These are phyloP conservation scores for Collichthys lucidus DNA, from an alignment of 2,113 vertebrate genomes.

Conservation along the genomic window DNA sequence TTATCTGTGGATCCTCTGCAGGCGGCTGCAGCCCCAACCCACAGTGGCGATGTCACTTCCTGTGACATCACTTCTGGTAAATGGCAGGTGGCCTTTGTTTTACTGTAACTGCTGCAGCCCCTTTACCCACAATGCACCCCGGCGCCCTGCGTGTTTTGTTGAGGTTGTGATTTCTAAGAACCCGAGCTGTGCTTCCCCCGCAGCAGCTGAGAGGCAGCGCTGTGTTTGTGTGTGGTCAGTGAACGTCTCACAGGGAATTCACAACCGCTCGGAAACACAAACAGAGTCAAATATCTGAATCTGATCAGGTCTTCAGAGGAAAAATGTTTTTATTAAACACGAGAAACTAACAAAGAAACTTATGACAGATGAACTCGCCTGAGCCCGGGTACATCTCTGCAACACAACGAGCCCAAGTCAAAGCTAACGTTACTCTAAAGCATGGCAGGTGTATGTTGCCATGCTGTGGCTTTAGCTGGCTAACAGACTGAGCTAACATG, in stretches of 20 bases:
- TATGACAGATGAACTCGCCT: too few species aligned
- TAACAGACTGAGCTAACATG: too few species aligned
- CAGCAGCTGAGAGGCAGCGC: conserved; percentile 2
- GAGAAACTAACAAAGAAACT: too few species aligned
- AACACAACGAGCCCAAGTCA: too few species aligned
- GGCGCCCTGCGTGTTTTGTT: not conserved
- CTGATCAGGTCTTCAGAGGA: not conserved
- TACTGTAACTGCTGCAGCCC: conserved; percentile 68
- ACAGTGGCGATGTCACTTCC: conserved; percentile 59
- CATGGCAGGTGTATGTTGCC: too few species aligned
- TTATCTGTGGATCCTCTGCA: not conserved
- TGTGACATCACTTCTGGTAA: conserved; percentile 74
- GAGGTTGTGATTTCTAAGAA: conserved; percentile 73
- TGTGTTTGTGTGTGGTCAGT: conserved; percentile 44
- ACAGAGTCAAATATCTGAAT: not conserved
- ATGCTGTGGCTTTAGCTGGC: too few species aligned
- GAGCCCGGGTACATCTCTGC: too few species aligned
- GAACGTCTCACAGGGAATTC: not conserved
- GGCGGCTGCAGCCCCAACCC: not conserved
- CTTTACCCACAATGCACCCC: conserved; percentile 63
- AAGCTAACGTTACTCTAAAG: too few species aligned
- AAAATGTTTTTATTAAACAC: too few species aligned
- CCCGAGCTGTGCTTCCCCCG: conserved; percentile 58
- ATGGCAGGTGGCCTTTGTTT: conserved; percentile 22
- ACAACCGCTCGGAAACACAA: not conserved